A percentile compares a stretch with the other conserved stretches of the same genome.
These are phyloP conservation scores for Torymus texanus DNA, from an alignment of 2,888 invertebrate genomes.

Conservation along the genomic window DNA sequence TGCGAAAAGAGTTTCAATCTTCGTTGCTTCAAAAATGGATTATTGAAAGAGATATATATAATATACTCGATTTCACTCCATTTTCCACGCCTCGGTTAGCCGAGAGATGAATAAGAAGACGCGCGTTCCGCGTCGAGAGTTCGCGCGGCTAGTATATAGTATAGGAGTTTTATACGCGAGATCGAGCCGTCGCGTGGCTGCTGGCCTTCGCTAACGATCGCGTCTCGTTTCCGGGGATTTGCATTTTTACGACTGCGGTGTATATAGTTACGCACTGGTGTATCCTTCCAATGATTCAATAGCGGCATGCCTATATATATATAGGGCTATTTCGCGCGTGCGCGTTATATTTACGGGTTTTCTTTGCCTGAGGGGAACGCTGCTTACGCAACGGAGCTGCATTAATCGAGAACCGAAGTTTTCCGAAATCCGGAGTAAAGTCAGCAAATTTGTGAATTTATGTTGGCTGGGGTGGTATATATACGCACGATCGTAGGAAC, in stretches of 20 bases:
- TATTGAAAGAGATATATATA: slow-evolving; percentile 30
- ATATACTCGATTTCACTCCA: slow-evolving; percentile 36
- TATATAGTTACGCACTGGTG: background rate
- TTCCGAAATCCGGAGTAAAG: too few species aligned
- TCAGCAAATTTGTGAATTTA: too few species aligned
- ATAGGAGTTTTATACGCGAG: background rate
- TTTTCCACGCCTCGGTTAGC: slow-evolving; percentile 32
- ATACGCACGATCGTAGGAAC: too few species aligned
- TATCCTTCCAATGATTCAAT: background rate
- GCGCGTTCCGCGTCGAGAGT: too few species aligned
- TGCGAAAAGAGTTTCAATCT: slow-evolving; percentile 26
- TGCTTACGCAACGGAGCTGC: too few species aligned
- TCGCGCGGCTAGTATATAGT: too few species aligned
- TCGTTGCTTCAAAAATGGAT: slow-evolving; percentile 13
- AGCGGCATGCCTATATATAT: background rate
- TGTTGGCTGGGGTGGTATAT: too few species aligned
- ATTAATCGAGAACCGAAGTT: too few species aligned
- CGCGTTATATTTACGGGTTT: slow-evolving; percentile 1
- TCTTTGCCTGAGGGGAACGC: background rate
- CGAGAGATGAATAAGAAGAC: too few species aligned
- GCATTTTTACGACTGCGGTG: slow-evolving; percentile 30
- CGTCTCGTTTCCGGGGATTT: slow-evolving; percentile 25
- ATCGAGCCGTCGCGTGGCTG: slow-evolving; percentile 17
- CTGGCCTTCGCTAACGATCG: slow-evolving; percentile 3
- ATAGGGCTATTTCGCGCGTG: background rate